These are phyloP conservation scores for Caenorhabditis uteleia DNA, from an alignment of 2,888 invertebrate species.

Conservation along the genomic window DNA sequence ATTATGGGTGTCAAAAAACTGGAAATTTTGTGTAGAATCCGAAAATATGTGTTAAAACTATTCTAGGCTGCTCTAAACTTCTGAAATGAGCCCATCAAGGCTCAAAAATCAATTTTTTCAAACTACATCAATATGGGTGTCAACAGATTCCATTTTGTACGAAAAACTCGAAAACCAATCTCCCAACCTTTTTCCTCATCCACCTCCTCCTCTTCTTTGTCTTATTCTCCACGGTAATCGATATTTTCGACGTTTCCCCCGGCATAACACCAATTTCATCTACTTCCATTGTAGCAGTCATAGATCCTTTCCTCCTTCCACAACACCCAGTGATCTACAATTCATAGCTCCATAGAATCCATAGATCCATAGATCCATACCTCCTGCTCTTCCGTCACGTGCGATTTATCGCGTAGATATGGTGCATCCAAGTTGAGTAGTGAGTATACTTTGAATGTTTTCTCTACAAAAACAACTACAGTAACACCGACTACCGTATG, in stretches of 20 bases:
- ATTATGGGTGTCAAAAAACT: no score
- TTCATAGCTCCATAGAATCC: background rate
- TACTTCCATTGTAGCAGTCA: constrained; percentile 50
- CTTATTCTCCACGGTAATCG: constrained; percentile 55
- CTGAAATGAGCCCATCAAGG: no score
- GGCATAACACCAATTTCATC: constrained; percentile 60
- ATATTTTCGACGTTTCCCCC: constrained; percentile 45
- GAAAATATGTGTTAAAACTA: no score
- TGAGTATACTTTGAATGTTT: constrained; percentile 58
- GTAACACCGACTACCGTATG: background rate
- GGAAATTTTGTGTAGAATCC: no score
- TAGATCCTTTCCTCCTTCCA: constrained; percentile 40
- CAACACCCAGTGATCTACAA: constrained; percentile 47
- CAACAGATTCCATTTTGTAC: no score
- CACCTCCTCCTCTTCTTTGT: constrained; percentile 55
- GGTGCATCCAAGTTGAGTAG: constrained; percentile 66
- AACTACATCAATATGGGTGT: no score
- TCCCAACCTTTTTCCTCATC: constrained; percentile 39
- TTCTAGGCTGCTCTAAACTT: no score
- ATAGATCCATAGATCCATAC: constrained; percentile 11
- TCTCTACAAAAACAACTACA: constrained; percentile 42
- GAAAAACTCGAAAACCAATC: no score
- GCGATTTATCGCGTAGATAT: constrained; percentile 56
- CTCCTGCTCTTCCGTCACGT: constrained; percentile 56
- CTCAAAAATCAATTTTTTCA: no score